Base-by-base conservation (phyloP, 2,888 invertebrate genomes). In the Tinea pellionella region DNA sequence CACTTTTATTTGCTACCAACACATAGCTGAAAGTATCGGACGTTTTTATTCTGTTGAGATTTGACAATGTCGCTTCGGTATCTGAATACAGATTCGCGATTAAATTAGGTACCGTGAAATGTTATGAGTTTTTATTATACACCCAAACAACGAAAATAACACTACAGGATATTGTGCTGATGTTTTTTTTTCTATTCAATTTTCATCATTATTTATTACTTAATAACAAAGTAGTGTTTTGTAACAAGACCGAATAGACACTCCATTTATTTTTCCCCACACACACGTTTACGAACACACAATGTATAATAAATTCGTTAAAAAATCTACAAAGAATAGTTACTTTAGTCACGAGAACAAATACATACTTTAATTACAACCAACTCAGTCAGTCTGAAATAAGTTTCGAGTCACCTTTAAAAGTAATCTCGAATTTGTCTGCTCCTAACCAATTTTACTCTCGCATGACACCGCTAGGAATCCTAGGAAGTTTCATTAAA, bases 1-100 rank as follows among this genome's bases (percentile, higher is more conserved):
- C 71, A 75, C 75, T 77, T 74, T 19, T 18, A 59, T 59, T 59
- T 59, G 19, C 53, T 24, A 53, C 55, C 55, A 29, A 55, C 55
- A 32, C 57, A 57, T 55, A 19, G 13, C 57, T 55, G 55, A 12
- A 24, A 55, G 24, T 55, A 55, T 55, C 13, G 24, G 55, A 8
- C 16, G 32, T 2, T 15, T 30, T 29, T 13, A 13, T 57, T 57
- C 32, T 57, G 32, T 57, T 32, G 57, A 32, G 30, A 57, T 57
- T 57, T 57, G 32, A 57, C 29, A 32, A 29, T 57, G 19, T 57
- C 57, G 16, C 19, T 57, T 24, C 18, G 47, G 16, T 2, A n/a
- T 15, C 16, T 16, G 47, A 47, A 47, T 47, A 47, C 47, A 15
- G 15, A 47, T 47, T 47, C 15, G 13, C 1, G 47, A 16, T 47